Evolutionary conservation across 1,140 invertebrate species (phyloP).

Genomic region (Rhopalosiphum maidis): DNA sequence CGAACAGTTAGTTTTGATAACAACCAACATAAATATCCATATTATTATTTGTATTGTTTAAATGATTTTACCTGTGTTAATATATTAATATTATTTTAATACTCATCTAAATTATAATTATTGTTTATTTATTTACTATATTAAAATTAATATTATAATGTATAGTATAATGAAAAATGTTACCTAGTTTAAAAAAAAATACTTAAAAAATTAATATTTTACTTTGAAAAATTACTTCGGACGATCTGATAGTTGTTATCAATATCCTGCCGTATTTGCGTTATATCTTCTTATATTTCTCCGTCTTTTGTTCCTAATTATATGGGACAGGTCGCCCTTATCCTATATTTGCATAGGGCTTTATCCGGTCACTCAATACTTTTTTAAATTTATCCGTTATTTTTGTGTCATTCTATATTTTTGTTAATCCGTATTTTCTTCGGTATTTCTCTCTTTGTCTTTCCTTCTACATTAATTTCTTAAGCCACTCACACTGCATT

Average conservation of each 20-base stretch:
- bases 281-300: not conserved
- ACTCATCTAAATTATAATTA: too few species aligned
- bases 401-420: not conserved
- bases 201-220: not conserved
- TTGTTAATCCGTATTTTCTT: not conserved
- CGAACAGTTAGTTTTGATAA: too few species aligned
- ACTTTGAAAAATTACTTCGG: not conserved
- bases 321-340: too few species aligned
- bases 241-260: not conserved
- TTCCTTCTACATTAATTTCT: not conserved
- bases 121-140: too few species aligned
- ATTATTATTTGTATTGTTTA: too few species aligned
- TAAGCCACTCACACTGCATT: not conserved
- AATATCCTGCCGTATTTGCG: not conserved
- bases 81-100: too few species aligned
- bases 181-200: too few species aligned
- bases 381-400: not conserved
- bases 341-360: not conserved
- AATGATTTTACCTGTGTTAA: too few species aligned
- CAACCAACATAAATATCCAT: too few species aligned
- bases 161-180: too few species aligned
- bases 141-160: too few species aligned
- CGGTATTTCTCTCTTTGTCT: not conserved
- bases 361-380: fast-evolving
- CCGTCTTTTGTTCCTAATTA: not conserved